A percentile compares a stretch with the other conserved stretches of the same genome.
phyloP scores from a whole-genome alignment of 1,140 invertebrate genomes.

The Megathymus violae region DNA sequence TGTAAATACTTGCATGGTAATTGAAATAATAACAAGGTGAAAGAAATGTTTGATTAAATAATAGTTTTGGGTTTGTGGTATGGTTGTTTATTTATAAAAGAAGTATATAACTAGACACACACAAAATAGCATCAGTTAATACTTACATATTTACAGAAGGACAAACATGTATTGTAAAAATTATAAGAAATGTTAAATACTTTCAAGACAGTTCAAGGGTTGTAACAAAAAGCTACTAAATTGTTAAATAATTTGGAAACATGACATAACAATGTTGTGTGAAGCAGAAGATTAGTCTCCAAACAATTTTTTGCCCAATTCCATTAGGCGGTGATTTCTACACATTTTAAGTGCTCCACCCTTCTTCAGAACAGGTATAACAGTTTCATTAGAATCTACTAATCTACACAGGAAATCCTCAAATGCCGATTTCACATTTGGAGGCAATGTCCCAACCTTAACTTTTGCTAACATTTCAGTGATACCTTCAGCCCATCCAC shows the following conservation, averaged over 20 bases:
- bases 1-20: neutral
- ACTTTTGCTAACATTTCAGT: slow-evolving; percentile 91
- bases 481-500: slow-evolving; percentile 95
- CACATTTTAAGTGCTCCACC: slow-evolving; percentile 92
- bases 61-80: slow-evolving; percentile 30
- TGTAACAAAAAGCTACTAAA: slow-evolving; percentile 24
- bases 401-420: slow-evolving; percentile 94
- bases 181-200: slow-evolving; percentile 45
- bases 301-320: slow-evolving; percentile 93
- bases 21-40: slow-evolving; percentile 1
- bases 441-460: slow-evolving; percentile 90
- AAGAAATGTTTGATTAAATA: slow-evolving; percentile 18
- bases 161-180: slow-evolving; percentile 38
- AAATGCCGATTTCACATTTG: slow-evolving; percentile 94
- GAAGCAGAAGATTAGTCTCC: slow-evolving; percentile 86
- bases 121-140: slow-evolving; percentile 38
- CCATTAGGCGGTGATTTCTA: slow-evolving; percentile 94
- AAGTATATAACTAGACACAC: slow-evolving; percentile 33
- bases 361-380: slow-evolving; percentile 91
- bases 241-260: slow-evolving; percentile 15
- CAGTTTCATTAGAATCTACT: slow-evolving; percentile 91
- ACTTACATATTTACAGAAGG: slow-evolving; percentile 47
- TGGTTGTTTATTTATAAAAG: slow-evolving; percentile 28
- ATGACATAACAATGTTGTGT: slow-evolving; percentile 27
- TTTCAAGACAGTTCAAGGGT: slow-evolving; percentile 33